Evolutionary conservation across 2,888 invertebrate genomes (phyloP).

Genomic region (Galeruca laticollis): DNA sequence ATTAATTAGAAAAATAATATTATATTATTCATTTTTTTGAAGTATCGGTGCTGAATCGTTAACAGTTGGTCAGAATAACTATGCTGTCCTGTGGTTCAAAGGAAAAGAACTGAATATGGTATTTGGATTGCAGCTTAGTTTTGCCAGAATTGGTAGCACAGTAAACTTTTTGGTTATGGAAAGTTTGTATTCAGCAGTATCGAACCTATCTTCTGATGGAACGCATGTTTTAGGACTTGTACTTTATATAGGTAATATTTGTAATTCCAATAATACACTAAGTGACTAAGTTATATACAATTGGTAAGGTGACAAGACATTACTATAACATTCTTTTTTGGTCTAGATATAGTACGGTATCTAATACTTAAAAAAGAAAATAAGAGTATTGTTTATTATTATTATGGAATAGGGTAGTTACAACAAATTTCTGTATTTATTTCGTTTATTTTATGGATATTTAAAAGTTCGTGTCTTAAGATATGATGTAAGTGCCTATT

Average conservation of each 20-base stretch:
- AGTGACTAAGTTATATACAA: too few relatives aligned
- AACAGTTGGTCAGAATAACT: constrained; percentile 96
- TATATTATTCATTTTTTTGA: constrained; percentile 23
- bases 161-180: constrained; percentile 96
- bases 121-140: constrained; percentile 94
- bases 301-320: too few relatives aligned
- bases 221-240: constrained; percentile 78
- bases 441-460: too few relatives aligned
- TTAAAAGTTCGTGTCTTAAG: too few relatives aligned
- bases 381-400: too few relatives aligned
- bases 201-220: constrained; percentile 73
- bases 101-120: constrained; percentile 98
- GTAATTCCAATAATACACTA: neutral
- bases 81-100: constrained; percentile 98
- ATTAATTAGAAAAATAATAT: neutral
- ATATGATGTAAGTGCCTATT: too few relatives aligned
- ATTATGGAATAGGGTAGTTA: too few relatives aligned
- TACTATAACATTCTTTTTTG: neutral
- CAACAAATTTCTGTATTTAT: too few relatives aligned
- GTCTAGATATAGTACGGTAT: too few relatives aligned
- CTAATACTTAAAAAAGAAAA: too few relatives aligned
- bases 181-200: constrained; percentile 85
- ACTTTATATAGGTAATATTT: constrained; percentile 75
- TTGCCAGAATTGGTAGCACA: constrained; percentile 94
- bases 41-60: constrained; percentile 96